Percentiles rank a stretch among this genome's conserved stretches.
phyloP scores from a whole-genome alignment of 2,113 vertebrate genomes.

The Acrocephalus kingi region DNA sequence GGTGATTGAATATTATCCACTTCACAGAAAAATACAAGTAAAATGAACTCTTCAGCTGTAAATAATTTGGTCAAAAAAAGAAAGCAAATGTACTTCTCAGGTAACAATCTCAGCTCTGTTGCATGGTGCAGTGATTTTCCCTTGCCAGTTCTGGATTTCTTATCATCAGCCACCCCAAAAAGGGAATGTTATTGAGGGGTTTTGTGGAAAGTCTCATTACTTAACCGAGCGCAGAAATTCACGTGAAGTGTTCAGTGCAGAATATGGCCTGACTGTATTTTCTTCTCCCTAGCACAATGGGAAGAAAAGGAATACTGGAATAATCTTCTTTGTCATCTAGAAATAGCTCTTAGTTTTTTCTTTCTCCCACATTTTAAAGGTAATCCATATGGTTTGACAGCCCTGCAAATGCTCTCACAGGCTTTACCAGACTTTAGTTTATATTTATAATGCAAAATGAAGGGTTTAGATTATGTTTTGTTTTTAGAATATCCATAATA shows the following conservation, averaged over 20 bases:
- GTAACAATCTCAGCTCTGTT: not conserved
- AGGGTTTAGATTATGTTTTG: not conserved
- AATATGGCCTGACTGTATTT: not conserved
- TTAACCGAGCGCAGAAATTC: not conserved
- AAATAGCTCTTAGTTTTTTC: not conserved
- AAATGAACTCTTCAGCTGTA: constrained; percentile 43
- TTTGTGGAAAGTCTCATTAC: not conserved
- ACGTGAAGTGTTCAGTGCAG: not conserved
- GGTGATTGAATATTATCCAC: constrained; percentile 35
- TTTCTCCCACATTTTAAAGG: not conserved
- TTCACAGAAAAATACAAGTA: constrained; percentile 38
- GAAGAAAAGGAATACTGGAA: not conserved
- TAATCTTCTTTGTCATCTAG: not conserved
- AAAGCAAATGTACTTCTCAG: constrained; percentile 15
- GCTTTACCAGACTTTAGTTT: not conserved
- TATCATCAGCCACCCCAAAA: not conserved
- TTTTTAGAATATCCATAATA: not conserved
- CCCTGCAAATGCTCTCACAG: not conserved
- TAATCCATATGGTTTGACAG: not conserved
- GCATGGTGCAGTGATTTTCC: not conserved
- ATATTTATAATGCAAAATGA: not conserved
- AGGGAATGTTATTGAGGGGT: not conserved
- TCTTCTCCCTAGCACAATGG: not conserved
- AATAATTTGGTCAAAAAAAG: constrained; percentile 25
- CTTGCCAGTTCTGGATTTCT: not conserved